Conservation (phyloP, 2,797 vertebrate genomes). For the Falco cherrug region DNA sequence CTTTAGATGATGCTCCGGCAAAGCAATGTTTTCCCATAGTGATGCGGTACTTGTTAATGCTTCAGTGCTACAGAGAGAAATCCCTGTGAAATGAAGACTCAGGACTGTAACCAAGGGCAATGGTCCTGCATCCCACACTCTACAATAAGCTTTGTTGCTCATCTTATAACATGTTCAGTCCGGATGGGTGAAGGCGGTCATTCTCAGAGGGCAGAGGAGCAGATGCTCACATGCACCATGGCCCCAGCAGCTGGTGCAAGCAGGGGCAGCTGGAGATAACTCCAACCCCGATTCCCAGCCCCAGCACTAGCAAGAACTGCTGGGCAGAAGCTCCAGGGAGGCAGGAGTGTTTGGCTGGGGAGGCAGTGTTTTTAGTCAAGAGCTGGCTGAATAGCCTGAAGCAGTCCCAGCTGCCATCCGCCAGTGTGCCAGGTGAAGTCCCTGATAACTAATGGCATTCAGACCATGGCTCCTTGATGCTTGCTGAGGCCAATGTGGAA, state of each 20-base stretch:
- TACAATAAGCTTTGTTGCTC: background rate
- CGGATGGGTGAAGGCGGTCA: background rate
- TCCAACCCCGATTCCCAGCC: background rate
- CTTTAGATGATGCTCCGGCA: background rate
- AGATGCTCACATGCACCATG: background rate
- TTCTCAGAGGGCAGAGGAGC: background rate
- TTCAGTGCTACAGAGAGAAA: background rate
- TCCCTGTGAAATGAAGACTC: background rate
- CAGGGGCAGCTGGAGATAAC: background rate
- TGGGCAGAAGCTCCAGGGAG: background rate
- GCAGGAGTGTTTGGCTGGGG: background rate
- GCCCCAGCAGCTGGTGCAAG: background rate
- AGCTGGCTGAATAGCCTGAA: background rate
- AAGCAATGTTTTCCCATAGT: background rate
- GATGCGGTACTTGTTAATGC: background rate
- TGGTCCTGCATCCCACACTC: background rate
- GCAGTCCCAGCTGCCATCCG: background rate
- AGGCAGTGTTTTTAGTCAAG: background rate
- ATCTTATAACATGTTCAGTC: background rate
- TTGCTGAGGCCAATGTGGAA: background rate
- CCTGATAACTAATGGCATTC: background rate
- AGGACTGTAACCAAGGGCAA: background rate
- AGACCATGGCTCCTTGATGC: background rate
- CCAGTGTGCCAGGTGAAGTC: background rate
- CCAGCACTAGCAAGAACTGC: background rate